These are phyloP conservation scores for Amblyraja radiata DNA, from an alignment of 2,797 vertebrate genomes.

Conservation along the genomic window DNA sequence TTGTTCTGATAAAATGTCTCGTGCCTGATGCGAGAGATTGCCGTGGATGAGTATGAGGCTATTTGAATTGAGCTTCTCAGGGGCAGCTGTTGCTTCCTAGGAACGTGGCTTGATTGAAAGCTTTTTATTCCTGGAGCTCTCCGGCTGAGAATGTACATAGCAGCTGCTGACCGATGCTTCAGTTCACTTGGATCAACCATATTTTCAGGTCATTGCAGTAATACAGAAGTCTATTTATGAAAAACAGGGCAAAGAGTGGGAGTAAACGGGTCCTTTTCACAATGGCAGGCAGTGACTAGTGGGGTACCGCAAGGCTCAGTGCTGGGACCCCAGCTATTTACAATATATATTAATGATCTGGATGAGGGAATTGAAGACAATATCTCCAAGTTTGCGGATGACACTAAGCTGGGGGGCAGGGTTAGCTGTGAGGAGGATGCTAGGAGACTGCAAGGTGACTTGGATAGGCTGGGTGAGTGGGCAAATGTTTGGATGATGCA, in stretches of 20 bases:
- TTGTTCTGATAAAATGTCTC: background rate
- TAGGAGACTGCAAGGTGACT: too few relatives aligned
- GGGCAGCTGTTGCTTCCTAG: background rate
- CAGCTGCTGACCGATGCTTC: constrained; percentile 14
- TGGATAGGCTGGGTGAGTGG: too few relatives aligned
- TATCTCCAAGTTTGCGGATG: too few relatives aligned
- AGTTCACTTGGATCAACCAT: constrained; percentile 19
- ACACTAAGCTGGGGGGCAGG: too few relatives aligned
- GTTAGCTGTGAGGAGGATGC: too few relatives aligned
- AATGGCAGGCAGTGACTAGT: too few relatives aligned
- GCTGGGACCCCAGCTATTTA: too few relatives aligned
- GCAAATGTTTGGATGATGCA: too few relatives aligned
- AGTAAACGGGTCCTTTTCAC: too few relatives aligned
- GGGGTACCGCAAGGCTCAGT: too few relatives aligned
- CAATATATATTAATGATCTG: too few relatives aligned
- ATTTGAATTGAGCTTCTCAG: background rate
- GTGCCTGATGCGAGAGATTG: background rate
- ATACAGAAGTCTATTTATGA: background rate
- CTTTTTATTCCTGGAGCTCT: background rate
- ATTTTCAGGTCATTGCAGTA: constrained; percentile 3
- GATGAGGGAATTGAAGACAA: too few relatives aligned
- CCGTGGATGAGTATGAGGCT: background rate
- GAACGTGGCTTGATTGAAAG: background rate
- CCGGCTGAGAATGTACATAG: background rate
- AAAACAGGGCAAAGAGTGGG: background rate